Evolutionary conservation across 1,140 invertebrate species (phyloP), one percentile per base, ranked within the genome.

Genomic region (Megalonaias nervosa): DNA sequence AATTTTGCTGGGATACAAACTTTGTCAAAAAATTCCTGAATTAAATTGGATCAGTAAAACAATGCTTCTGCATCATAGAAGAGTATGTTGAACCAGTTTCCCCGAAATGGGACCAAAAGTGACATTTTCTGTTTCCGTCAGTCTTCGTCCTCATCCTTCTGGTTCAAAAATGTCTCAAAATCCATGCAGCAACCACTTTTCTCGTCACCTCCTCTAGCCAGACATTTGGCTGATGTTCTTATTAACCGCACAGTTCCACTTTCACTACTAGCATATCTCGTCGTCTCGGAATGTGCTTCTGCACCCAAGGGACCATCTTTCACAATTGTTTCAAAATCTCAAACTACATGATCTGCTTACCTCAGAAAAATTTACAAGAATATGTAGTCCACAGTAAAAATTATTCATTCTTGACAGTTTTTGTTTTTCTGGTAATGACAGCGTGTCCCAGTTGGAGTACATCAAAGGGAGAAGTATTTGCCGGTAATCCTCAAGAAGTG

Each of bases 71-170:
- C 19, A 80, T 80, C 75, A 60, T 80, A 80, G 68, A 79, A 80
- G n/a, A 80, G 62, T 71, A 71, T 80, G 60, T 75, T 80, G 64
- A 80, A 80, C 6, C 78, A 23, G 48, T 80, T 80, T 70, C 77
- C 72, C 68, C 73, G 75, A 73, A 80, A 80, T 71, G 78, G 69
- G 56, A 71, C 73, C 38, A 75, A 69, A 56, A 75, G 56, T 55
- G 16, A n/a, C 2, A 66, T 13, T 21, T 26, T 19, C 56, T 75
- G 59, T 67, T 12, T 58, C n/a, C n/a, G n/a, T n/a, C n/a, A n/a
- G n/a, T n/a, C n/a, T n/a, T n/a, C n/a, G n/a, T n/a, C n/a, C n/a
- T n/a, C n/a, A n/a, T n/a, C n/a, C n/a, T n/a, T n/a, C n/a, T n/a
- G n/a, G n/a, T n/a, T n/a, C n/a, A n/a, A n/a, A n/a, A n/a, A n/a